A percentile compares a stretch with the other conserved stretches of the same genome.
phyloP scores from a whole-genome alignment of 2,113 vertebrate species.

The Colaptes auratus region DNA sequence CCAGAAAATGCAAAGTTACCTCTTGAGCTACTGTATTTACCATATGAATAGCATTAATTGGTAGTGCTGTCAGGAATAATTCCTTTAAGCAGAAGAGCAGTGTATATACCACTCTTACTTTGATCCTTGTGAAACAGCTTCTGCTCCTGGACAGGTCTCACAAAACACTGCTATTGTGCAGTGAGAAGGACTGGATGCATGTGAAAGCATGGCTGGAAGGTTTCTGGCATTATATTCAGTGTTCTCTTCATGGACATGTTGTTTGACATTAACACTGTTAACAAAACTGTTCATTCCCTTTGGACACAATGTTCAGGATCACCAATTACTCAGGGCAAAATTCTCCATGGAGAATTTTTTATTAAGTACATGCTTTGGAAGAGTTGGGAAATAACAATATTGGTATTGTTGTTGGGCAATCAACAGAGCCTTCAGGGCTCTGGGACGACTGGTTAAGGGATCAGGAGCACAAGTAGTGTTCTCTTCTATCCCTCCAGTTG shows the following conservation, averaged over 20 bases:
- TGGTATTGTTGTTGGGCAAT: background rate
- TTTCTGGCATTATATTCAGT: background rate
- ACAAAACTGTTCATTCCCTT: background rate
- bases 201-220: background rate
- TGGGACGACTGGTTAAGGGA: too few relatives aligned
- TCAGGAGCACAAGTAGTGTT: too few relatives aligned
- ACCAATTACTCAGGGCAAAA: background rate
- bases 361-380: background rate
- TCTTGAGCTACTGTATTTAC: constrained; percentile 1
- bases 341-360: background rate
- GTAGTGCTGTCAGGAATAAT: background rate
- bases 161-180: background rate
- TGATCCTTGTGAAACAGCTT: background rate
- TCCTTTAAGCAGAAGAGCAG: background rate
- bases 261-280: background rate
- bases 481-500: too few relatives aligned
- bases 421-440: too few relatives aligned
- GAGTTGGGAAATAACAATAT: background rate
- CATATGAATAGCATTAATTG: background rate
- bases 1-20: background rate
- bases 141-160: background rate
- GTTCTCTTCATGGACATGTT: background rate
- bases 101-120: background rate
- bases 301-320: background rate
- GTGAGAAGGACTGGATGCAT: background rate